Base-by-base conservation (phyloP, 2,888 invertebrate species). In the Ptychoptera contaminata region DNA sequence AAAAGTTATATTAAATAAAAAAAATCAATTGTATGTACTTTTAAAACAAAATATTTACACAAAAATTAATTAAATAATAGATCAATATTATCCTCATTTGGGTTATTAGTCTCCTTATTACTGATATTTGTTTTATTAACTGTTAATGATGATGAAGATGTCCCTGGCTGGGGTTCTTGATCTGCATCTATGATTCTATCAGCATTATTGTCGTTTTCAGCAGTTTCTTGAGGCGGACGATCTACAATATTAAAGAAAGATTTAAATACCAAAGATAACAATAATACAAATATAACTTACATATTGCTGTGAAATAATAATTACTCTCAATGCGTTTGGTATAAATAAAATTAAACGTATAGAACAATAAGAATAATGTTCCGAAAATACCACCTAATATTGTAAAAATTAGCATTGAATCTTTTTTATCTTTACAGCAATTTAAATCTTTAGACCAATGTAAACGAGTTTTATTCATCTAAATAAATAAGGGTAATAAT, bases 391-490 rank as follows among this genome's bases (percentile, higher is more conserved):
- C n/a, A 16, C 34, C 16, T 5, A 42, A 5, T 35, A 42, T 16
- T 8, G 42, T 16, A 29, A 42, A 42, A 15, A 8, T 23, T 12
- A 35, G 8, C 8, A 42, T 16, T 23, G 42, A 35, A 12, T 34
- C 34, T 16, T 42, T 16, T n/a, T 34, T 29, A 16, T 42, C 42
- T 32, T 44, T 40, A 35, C 46, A 48, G 31, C 48, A 49, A 5
- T 47, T 47, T 40, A 49, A 46, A 3, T 36, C 40, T 45, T 47
- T 46, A 16, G 49, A 49, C 50, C 50, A 50, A 6, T 29, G 12
- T 10, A 31, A 38, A 15, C 49, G 42, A 8, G 46, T 50, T 41
- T 48, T 39, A 36, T 50, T 50, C 45, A 50, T 49, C 50, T 50
- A 23, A 10, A 16, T 30, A 30, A 15, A 10, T 8, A 30, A 16